These are phyloP conservation scores for Eudasyphora cyanicolor DNA, from an alignment of 2,888 invertebrate species.

Conservation along the genomic window DNA sequence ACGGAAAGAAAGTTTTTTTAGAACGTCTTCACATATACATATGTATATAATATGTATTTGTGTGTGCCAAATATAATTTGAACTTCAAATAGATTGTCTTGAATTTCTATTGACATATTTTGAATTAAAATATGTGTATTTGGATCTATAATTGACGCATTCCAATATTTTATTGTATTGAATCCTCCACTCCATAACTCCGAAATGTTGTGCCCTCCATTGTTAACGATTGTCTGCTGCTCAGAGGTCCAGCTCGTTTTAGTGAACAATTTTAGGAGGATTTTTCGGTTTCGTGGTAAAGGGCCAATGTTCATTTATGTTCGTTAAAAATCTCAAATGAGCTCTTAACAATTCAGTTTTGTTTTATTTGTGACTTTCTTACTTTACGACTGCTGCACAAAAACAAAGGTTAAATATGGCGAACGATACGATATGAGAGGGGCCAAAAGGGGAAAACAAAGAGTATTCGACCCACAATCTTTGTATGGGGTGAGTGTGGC, in stretches of 20 bases:
- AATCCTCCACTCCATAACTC: no score
- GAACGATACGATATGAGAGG: not conserved
- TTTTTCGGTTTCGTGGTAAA: conserved; percentile 20
- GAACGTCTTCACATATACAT: no score
- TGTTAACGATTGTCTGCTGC: not conserved
- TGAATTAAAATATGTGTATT: no score
- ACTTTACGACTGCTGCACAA: not conserved
- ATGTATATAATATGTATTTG: no score
- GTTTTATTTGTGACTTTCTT: conserved; percentile 1
- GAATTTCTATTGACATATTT: no score
- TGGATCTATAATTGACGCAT: no score
- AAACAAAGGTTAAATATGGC: conserved; percentile 1
- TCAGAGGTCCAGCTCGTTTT: not conserved
- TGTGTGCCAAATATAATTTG: no score
- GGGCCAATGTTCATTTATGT: conserved; percentile 22
- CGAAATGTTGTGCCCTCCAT: no score
- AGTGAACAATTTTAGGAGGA: conserved; percentile 11
- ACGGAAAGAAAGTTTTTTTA: no score
- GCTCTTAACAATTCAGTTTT: conserved; percentile 22
- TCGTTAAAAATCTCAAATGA: conserved; percentile 31
- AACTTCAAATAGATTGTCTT: no score
- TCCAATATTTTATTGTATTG: no score
- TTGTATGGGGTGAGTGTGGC: not conserved
- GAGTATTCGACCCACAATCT: not conserved
- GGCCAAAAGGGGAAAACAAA: not conserved